Evolutionary conservation across 1,140 invertebrate species (phyloP).

Genomic region (Scaptomyza graminum): DNA sequence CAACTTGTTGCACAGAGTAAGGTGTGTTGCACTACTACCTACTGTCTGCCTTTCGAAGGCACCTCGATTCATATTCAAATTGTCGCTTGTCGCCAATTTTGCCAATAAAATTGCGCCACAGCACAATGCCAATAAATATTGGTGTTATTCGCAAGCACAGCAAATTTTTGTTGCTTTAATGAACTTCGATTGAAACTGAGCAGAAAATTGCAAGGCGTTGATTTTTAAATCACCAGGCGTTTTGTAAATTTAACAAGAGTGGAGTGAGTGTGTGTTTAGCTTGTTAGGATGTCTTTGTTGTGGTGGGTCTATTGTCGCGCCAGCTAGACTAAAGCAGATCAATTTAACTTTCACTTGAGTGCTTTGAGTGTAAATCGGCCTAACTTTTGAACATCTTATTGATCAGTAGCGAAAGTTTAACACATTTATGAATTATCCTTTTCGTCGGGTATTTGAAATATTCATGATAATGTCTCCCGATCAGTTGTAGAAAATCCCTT

Average conservation of each 20-base stretch:
- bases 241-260: slow-evolving; percentile 26
- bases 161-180: slow-evolving; percentile 42
- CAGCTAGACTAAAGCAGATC: slow-evolving; percentile 27
- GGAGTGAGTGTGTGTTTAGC: not conserved
- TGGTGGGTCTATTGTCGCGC: slow-evolving; percentile 27
- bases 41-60: slow-evolving; percentile 12
- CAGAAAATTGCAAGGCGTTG: slow-evolving; percentile 20
- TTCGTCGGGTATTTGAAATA: too few relatives aligned
- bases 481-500: too few relatives aligned
- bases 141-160: slow-evolving; percentile 49
- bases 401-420: slow-evolving; percentile 9
- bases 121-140: slow-evolving; percentile 59
- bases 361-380: not conserved
- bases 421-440: too few relatives aligned
- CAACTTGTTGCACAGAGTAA: slow-evolving; percentile 17
- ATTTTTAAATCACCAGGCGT: slow-evolving; percentile 23
- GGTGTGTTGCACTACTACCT: slow-evolving; percentile 38
- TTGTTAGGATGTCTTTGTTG: slow-evolving; percentile 33
- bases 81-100: slow-evolving; percentile 19
- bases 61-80: slow-evolving; percentile 59
- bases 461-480: too few relatives aligned
- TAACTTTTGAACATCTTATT: slow-evolving; percentile 11
- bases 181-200: slow-evolving; percentile 29
- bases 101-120: not conserved
- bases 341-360: slow-evolving; percentile 40